phyloP scores from a whole-genome alignment of 2,113 vertebrate species.

The Ceratotherium simum region DNA sequence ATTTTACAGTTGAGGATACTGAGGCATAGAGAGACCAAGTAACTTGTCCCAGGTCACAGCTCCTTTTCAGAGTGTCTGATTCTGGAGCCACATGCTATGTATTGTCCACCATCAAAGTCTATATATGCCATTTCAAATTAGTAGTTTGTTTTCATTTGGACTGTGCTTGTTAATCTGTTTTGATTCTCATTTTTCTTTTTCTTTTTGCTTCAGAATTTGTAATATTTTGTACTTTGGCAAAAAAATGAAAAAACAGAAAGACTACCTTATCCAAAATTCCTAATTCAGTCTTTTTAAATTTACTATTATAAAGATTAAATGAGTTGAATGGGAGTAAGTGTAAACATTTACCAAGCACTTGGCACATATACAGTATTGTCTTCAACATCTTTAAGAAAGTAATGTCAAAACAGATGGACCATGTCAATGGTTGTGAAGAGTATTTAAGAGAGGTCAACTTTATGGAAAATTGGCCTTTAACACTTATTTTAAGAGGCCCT shows the following conservation, averaged over 20 bases:
- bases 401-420: not conserved
- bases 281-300: not conserved
- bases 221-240: not conserved
- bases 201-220: not conserved
- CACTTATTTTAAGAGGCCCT: not conserved
- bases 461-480: constrained; percentile 38
- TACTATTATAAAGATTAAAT: constrained; percentile 21
- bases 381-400: not conserved
- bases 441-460: not conserved
- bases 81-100: not conserved
- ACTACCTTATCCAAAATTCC: not conserved
- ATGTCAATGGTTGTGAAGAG: not conserved
- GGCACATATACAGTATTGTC: not conserved
- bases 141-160: constrained; percentile 14
- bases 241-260: not conserved
- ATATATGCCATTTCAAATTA: not conserved
- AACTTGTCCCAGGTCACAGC: not conserved
- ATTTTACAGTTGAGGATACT: not conserved
- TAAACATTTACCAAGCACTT: not conserved
- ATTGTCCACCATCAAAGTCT: not conserved
- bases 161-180: not conserved
- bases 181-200: not conserved
- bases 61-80: not conserved
- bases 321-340: not conserved
- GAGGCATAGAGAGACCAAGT: not conserved